Evolutionary conservation across 2,888 invertebrate genomes (phyloP), one percentile per base, ranked within the genome.

Genomic region (Drosophila flavopinicola): DNA sequence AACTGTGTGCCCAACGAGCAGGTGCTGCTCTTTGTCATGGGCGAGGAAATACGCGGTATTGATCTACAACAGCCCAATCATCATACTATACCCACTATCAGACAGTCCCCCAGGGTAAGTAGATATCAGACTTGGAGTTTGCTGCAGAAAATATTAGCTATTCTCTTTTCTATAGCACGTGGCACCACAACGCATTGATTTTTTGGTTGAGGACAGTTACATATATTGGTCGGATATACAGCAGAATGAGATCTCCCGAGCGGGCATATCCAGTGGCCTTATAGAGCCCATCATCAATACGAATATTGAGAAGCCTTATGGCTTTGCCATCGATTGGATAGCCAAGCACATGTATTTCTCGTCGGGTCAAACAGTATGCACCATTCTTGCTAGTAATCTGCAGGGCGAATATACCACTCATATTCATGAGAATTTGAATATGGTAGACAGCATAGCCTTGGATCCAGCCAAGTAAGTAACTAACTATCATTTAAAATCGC

Each of bases 251-350:
- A 94, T 97, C 17, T 95, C 94, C 88, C 92, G 93, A 17, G 94
- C 94, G 1, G 93, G 93, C 44, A 91, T 96, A 39, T 94, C 94
- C 27, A 94, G 93, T 63, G 94, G 95, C 20, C 92, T 94, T 2
- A 93, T 94, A 35, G 93, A 94, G 82, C 95, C 95, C 11, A 92
- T 96, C 58, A 94, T 95, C 45, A 96, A 96, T 89, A 94, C 95
- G 39, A 95, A 94, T 90, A 90, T 90, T 64, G 88, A 89, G 58
- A 91, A 90, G 52, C 91, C 91, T 0, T 89, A 88, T 54, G 96
- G 95, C 2, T 93, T 97, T 88, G 96, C 96, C 30, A 93, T 97
- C 58, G 97, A 97, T 92, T 96, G 96, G 95, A 93, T 95, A 59
- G 95, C 96, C 11, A 92, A 94, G 39, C 88, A 88, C 41, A 90